These are phyloP conservation scores for Typhlichthys subterraneus DNA, from an alignment of 2,797 vertebrate genomes.

Conservation along the genomic window DNA sequence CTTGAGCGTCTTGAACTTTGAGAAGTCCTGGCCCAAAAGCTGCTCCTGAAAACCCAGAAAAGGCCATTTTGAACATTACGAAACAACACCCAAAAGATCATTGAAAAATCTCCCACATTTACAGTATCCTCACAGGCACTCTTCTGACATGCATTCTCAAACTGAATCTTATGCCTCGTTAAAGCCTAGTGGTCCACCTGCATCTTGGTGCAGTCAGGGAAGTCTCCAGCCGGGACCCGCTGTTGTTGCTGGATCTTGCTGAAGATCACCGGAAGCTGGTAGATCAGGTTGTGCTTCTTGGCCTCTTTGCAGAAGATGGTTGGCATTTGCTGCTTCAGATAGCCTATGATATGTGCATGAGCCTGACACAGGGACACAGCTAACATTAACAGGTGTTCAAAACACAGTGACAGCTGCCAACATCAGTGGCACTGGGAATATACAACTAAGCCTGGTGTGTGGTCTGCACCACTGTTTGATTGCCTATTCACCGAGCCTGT, in stretches of 20 bases:
- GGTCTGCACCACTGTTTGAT: too few species aligned
- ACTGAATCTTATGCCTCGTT: not conserved
- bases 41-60: constrained; percentile 75
- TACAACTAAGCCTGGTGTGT: too few species aligned
- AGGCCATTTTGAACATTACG: not conserved
- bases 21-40: constrained; percentile 86
- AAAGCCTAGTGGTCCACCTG: constrained; percentile 72
- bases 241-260: constrained; percentile 87
- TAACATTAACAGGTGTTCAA: not conserved
- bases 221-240: constrained; percentile 87
- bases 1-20: constrained; percentile 87
- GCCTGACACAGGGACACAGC: constrained; percentile 70
- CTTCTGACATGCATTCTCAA: not conserved
- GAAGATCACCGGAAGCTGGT: constrained; percentile 86
- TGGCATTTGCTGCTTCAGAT: constrained; percentile 90
- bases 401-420: not conserved
- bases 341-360: constrained; percentile 87
- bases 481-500: too few species aligned
- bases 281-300: constrained; percentile 88
- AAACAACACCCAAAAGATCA: too few species aligned
- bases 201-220: constrained; percentile 90
- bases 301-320: constrained; percentile 86
- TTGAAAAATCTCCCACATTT: too few species aligned
- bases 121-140: not conserved
- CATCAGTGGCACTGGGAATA: too few species aligned